Conservation (phyloP, 2,113 vertebrate genomes). For the Mobula hypostoma region DNA sequence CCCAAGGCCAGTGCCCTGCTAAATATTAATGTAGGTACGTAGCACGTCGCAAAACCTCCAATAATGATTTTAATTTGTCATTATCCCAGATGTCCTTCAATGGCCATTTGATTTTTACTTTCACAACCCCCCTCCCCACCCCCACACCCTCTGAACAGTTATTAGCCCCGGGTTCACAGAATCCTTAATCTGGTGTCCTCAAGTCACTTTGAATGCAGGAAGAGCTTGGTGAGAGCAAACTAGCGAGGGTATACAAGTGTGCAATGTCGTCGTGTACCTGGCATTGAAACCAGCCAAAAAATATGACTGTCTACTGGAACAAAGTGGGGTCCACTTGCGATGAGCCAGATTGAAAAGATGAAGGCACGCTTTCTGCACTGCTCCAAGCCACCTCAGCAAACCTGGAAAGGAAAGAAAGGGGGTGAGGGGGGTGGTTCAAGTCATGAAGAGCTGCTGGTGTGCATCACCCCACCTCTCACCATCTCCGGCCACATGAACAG, state of each 20-base stretch:
- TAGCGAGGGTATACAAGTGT: conserved; percentile 66
- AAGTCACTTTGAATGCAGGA: conserved; percentile 77
- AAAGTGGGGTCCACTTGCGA: conserved; percentile 74
- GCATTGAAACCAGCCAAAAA: conserved; percentile 75
- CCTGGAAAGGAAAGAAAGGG: conserved; percentile 60
- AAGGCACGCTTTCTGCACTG: conserved; percentile 94
- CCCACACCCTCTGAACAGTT: conserved; percentile 61
- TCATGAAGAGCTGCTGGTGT: neutral
- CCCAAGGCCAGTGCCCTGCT: conserved; percentile 74
- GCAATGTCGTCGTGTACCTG: conserved; percentile 73
- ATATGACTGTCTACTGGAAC: conserved; percentile 78
- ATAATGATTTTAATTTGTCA: conserved; percentile 82
- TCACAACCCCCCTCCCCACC: conserved; percentile 43
- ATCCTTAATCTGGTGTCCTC: conserved; percentile 78
- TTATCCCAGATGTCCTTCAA: conserved; percentile 69
- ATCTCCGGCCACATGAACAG: no score
- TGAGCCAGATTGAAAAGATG: conserved; percentile 89
- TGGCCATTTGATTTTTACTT: conserved; percentile 51
- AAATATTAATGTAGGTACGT: conserved; percentile 81
- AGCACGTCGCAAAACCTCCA: conserved; percentile 80
- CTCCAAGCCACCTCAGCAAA: conserved; percentile 85
- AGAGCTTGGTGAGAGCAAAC: conserved; percentile 75
- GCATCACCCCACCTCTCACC: neutral
- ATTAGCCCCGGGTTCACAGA: conserved; percentile 75
- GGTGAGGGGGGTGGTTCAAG: neutral